These are phyloP conservation scores for Hydroisotoma schaefferi DNA, from an alignment of 2,888 invertebrate species.

Conservation along the genomic window DNA sequence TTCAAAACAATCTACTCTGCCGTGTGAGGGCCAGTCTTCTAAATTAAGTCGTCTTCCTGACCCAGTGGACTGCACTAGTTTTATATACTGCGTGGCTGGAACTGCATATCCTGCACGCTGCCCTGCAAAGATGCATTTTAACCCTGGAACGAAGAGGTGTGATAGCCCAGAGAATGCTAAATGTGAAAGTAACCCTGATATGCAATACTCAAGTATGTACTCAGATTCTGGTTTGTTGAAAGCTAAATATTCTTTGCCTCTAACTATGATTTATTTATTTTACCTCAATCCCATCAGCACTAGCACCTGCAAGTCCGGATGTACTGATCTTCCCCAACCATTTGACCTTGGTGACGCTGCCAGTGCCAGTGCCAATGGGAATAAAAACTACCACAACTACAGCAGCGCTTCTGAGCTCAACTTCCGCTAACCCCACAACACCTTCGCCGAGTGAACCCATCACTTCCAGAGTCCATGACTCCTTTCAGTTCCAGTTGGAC, in stretches of 20 bases:
- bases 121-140: slow-evolving; percentile 1
- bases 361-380: no score
- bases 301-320: no score
- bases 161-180: background rate
- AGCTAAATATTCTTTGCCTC: no score
- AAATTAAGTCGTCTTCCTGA: slow-evolving; percentile 14
- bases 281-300: no score
- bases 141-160: background rate
- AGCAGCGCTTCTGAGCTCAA: no score
- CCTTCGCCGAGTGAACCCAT: slow-evolving; percentile 13
- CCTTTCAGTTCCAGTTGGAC: slow-evolving; percentile 46
- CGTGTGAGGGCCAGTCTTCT: no score
- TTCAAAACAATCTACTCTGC: no score
- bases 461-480: slow-evolving; percentile 16
- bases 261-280: no score
- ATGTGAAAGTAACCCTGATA: background rate
- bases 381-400: background rate
- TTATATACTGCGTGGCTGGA: slow-evolving; percentile 24
- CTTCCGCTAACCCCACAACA: background rate
- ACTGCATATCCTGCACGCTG: slow-evolving; percentile 9
- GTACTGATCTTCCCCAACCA: no score
- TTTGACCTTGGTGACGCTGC: no score
- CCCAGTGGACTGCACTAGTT: slow-evolving; percentile 12
- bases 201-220: background rate
- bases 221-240: no score